These are phyloP conservation scores for Merops nubicus DNA, from an alignment of 2,113 vertebrate genomes.

Conservation along the genomic window DNA sequence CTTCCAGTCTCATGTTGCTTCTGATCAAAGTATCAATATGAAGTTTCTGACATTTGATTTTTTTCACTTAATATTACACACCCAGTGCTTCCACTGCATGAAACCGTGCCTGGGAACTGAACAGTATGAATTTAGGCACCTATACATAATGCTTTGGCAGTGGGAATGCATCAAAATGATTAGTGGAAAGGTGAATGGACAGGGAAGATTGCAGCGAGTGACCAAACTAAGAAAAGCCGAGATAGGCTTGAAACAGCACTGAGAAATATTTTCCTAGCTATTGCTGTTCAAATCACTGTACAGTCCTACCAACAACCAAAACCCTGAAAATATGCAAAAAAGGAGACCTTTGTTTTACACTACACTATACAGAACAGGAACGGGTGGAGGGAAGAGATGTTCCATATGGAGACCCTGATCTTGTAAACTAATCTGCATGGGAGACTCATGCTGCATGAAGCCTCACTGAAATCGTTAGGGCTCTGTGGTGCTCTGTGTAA, in stretches of 20 bases:
- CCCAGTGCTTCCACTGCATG: neutral
- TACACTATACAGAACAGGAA: neutral
- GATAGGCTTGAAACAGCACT: neutral
- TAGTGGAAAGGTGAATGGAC: neutral
- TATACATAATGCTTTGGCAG: neutral
- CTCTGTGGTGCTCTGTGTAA: constrained; percentile 40
- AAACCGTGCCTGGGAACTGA: neutral
- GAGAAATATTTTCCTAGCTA: neutral
- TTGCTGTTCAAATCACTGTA: neutral
- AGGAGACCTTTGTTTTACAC: neutral
- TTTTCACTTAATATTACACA: neutral
- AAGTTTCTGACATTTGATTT: constrained; percentile 45
- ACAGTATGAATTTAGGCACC: neutral
- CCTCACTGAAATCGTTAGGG: constrained; percentile 46
- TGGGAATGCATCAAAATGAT: neutral
- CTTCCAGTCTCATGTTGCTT: constrained; percentile 68
- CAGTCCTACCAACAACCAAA: neutral
- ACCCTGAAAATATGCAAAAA: neutral
- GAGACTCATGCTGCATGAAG: constrained; percentile 38
- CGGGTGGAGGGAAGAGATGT: constrained; percentile 16
- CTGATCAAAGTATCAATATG: constrained; percentile 72
- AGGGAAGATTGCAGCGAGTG: neutral
- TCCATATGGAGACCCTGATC: constrained; percentile 50
- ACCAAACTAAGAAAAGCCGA: neutral
- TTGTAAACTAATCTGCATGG: constrained; percentile 49